Base-by-base conservation (phyloP, 2,113 vertebrate genomes). In the Corydoras maculifer region DNA sequence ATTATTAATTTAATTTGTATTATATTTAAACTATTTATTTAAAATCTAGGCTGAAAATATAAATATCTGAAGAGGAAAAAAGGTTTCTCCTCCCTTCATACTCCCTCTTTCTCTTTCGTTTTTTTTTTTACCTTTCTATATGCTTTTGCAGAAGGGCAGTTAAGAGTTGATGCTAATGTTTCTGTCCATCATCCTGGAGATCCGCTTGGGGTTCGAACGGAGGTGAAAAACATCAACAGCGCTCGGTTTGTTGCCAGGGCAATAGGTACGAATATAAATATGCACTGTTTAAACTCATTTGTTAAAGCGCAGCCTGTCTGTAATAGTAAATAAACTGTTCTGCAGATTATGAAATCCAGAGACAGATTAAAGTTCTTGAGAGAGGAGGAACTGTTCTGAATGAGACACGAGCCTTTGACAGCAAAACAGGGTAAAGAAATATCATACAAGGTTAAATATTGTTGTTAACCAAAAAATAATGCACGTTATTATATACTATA, bases 171-270 rank as follows among this genome's bases (percentile, higher is more conserved):
- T 57, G 97, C 97, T 83, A 99, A 99, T 14, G 78, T 99, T 82
- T 99, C 96, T 0, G 93, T 99, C 14, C 95, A 96, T 88, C 86
- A 62, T 59, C 91, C 92, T 0, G 96, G 93, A 29, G 90, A 97
- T 50, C 91, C 89, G 0, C 88, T 94, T 10, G 97, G 97, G 11
- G 62, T 92, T 80, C 91, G 96, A 76, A 92, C 96, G 0, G 97
- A 99, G 87, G 94, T 99, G 80, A 99, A 99, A 88, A 99, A 99
- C 84, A 95, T 99, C 87, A 99, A 98, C 84, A 99, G 97, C 55
- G 58, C 91, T 60, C 87, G 93, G 61, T 96, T 91, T 82, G 83
- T 99, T 81, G 92, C 93, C 78, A 94, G 77, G 84, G 96, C 97
- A 32, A 90, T 99, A 78, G 96, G 97, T 98, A 78, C 89, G 81